Conservation (phyloP, 2,888 invertebrate genomes). For the Catocala nupta region DNA sequence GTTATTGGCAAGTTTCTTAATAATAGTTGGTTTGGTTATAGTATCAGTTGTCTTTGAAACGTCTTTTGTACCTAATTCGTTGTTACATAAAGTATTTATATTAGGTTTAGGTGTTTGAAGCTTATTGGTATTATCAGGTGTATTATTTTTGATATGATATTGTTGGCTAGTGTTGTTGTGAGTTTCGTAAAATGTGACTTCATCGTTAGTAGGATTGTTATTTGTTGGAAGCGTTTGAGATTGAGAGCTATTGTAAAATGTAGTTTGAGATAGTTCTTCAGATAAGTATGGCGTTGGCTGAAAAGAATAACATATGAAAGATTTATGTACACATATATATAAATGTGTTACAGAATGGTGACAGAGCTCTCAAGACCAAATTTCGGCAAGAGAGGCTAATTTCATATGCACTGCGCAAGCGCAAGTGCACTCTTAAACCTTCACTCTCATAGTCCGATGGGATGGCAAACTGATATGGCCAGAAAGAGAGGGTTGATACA, state of each 20-base stretch:
- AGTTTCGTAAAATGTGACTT: conserved; percentile 5
- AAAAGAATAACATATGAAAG: conserved; percentile 3
- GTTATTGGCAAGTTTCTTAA: no score
- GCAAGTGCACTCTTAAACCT: no score
- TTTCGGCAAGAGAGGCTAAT: no score
- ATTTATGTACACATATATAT: no score
- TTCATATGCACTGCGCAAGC: no score
- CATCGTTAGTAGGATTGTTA: background rate
- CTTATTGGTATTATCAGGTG: background rate
- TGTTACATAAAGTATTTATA: background rate
- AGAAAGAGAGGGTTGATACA: no score
- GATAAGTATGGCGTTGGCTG: conserved; percentile 9
- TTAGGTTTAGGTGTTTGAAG: background rate
- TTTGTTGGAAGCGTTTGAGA: background rate
- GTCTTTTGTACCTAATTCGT: background rate
- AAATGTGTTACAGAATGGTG: no score
- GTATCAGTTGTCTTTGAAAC: background rate
- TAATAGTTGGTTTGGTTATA: no score
- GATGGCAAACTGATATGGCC: no score
- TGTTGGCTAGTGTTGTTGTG: background rate
- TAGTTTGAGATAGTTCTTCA: conserved; percentile 29
- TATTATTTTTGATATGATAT: background rate
- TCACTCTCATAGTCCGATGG: no score
- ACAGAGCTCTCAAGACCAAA: no score
- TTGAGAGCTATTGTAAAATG: conserved; percentile 19